Evolutionary conservation across 2,113 vertebrate species (phyloP).

Genomic region (Atractosteus spatula): DNA sequence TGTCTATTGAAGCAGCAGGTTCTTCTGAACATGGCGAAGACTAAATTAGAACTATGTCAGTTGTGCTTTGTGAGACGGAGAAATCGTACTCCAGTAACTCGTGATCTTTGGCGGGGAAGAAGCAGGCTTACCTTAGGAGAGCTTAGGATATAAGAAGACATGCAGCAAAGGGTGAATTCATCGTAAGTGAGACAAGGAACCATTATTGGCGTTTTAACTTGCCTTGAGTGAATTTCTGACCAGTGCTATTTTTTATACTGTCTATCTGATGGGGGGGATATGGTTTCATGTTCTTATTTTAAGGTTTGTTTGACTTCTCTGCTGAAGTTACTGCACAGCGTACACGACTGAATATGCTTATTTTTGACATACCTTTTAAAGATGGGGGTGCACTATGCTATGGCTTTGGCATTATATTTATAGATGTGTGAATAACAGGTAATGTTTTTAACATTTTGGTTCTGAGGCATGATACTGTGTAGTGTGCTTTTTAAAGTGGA

Average conservation of each 20-base stretch:
- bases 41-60: conserved; percentile 39
- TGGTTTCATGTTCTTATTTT: background rate
- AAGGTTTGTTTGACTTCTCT: background rate
- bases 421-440: conserved; percentile 1
- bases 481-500: too few species aligned
- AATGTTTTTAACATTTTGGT: background rate
- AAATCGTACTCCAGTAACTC: conserved; percentile 15
- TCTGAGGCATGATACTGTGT: too few species aligned
- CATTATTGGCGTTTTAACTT: background rate
- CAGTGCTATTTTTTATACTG: background rate
- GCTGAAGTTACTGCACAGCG: background rate
- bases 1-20: conserved; percentile 30
- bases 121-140: conserved; percentile 46
- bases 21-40: conserved; percentile 40
- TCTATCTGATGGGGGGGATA: background rate
- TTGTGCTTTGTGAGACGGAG: conserved; percentile 39
- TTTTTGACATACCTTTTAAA: background rate
- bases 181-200: conserved; percentile 58
- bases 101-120: conserved; percentile 28
- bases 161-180: conserved; percentile 67
- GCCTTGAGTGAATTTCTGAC: background rate
- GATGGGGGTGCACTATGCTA: background rate
- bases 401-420: conserved; percentile 8
- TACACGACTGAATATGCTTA: background rate
- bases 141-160: conserved; percentile 44